A percentile compares a stretch with the other conserved stretches of the same genome.
These are phyloP conservation scores for Tetramorium alpestre DNA, from an alignment of 1,140 invertebrate genomes.

Conservation along the genomic window DNA sequence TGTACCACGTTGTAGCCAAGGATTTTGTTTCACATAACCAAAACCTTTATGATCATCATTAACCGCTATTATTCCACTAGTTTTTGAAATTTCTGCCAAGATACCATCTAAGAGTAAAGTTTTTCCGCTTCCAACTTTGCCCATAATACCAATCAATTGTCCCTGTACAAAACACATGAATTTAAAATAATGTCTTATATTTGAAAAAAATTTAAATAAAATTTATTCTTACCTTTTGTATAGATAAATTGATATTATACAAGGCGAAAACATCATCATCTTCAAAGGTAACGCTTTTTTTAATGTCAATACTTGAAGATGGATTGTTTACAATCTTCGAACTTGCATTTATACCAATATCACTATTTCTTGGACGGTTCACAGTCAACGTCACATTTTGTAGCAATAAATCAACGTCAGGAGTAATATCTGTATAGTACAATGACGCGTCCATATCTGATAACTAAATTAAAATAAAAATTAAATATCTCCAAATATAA, in stretches of 20 bases:
- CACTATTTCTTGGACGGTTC: constrained; percentile 14
- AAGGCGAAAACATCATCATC: constrained; percentile 83
- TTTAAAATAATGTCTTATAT: constrained; percentile 30
- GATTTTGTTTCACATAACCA: constrained; percentile 95
- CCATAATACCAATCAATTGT: constrained; percentile 90
- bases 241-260: constrained; percentile 86
- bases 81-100: constrained; percentile 90
- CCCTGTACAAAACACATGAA: constrained; percentile 81
- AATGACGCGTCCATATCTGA: constrained; percentile 87
- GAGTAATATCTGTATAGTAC: constrained; percentile 82
- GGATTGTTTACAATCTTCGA: constrained; percentile 51
- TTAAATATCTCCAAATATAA: constrained; percentile 11
- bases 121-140: constrained; percentile 92
- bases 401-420: constrained; percentile 82
- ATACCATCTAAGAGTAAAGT: constrained; percentile 91
- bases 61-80: constrained; percentile 88
- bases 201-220: constrained; percentile 19
- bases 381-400: constrained; percentile 85
- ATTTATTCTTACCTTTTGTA: constrained; percentile 84
- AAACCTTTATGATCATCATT: constrained; percentile 90
- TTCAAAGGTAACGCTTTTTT: constrained; percentile 75
- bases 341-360: constrained; percentile 22
- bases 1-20: constrained; percentile 96
- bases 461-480: constrained; percentile 84
- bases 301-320: constrained; percentile 69